Evolutionary conservation across 1,140 invertebrate genomes (phyloP).

Genomic region (Sitophilus oryzae): DNA sequence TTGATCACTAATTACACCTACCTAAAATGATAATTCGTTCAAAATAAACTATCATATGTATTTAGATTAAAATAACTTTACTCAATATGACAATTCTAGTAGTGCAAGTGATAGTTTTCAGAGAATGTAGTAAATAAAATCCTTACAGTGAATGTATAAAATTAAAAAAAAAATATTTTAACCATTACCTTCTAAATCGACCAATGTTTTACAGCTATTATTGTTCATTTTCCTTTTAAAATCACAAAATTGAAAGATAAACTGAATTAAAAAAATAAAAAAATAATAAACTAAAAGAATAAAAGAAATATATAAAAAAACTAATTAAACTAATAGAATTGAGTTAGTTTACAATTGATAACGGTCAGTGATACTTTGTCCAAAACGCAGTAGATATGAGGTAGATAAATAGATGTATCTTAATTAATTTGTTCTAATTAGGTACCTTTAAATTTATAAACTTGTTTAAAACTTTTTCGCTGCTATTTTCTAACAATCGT

Average conservation of each 20-base stretch:
- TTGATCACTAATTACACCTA: background rate
- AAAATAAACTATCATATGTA: background rate
- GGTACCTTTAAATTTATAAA: background rate
- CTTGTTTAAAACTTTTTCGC: background rate
- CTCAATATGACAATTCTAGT: background rate
- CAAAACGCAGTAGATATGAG: background rate
- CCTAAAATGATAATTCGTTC: background rate
- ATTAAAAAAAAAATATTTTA: background rate
- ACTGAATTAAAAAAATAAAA: background rate
- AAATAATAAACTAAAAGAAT: background rate
- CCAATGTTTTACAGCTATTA: background rate
- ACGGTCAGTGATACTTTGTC: background rate
- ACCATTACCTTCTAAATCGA: background rate
- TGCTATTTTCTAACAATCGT: slow-evolving; percentile 9
- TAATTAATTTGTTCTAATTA: background rate
- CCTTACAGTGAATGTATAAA: too few relatives aligned
- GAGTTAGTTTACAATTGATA: background rate
- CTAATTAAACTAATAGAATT: background rate
- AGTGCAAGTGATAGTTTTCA: background rate
- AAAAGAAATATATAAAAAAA: background rate
- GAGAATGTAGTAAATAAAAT: background rate
- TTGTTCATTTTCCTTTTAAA: background rate
- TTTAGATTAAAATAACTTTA: background rate
- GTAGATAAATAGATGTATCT: background rate
- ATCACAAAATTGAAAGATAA: background rate